Evolutionary conservation across 2,888 invertebrate species (phyloP).

Genomic region (Nudaria mundana): DNA sequence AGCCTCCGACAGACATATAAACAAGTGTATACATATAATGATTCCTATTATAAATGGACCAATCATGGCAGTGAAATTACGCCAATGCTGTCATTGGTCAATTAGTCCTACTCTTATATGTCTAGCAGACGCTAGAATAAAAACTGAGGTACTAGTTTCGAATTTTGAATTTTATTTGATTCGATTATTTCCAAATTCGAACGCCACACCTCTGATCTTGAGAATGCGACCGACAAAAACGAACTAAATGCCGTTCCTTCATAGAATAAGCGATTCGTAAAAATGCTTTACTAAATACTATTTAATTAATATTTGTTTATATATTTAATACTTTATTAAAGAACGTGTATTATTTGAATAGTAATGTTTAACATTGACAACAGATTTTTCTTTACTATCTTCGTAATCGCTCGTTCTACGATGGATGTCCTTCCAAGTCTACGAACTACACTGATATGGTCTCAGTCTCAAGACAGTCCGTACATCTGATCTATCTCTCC

Average conservation of each 20-base stretch:
- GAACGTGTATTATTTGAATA: conserved; percentile 65
- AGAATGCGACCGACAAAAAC: conserved; percentile 74
- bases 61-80: conserved; percentile 76
- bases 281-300: conserved; percentile 68
- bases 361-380: conserved; percentile 51
- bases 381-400: conserved; percentile 42
- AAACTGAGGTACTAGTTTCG: conserved; percentile 69
- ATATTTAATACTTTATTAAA: conserved; percentile 60
- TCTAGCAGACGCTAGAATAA: conserved; percentile 73
- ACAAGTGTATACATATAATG: conserved; percentile 70
- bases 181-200: conserved; percentile 48
- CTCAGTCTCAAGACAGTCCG: conserved; percentile 80
- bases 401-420: conserved; percentile 73
- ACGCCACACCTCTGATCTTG: conserved; percentile 70
- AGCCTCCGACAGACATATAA: conserved; percentile 80
- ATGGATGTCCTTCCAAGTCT: conserved; percentile 64
- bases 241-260: conserved; percentile 64
- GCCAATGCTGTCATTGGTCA: conserved; percentile 79
- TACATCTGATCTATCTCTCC: conserved; percentile 74
- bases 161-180: conserved; percentile 40
- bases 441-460: conserved; percentile 78
- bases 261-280: conserved; percentile 78
- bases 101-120: conserved; percentile 72
- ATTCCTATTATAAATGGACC: conserved; percentile 75
- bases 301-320: conserved; percentile 59